These are phyloP conservation scores for Cerceris ruficornis DNA, from an alignment of 2,888 invertebrate genomes.

Conservation along the genomic window DNA sequence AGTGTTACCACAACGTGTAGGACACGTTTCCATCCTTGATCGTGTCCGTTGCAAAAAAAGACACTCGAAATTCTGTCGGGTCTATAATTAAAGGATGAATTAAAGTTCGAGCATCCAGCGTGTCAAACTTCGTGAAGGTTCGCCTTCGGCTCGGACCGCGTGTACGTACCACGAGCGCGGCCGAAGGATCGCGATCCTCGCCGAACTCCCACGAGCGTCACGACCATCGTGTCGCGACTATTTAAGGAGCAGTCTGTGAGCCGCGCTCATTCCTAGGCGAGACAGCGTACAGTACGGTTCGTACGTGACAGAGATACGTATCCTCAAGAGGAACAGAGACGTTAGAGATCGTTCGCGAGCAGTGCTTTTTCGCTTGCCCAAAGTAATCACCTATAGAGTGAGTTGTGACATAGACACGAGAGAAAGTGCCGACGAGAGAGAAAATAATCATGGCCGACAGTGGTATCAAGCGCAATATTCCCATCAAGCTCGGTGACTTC, in stretches of 20 bases:
- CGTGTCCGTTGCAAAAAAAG: not conserved
- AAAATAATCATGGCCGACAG: constrained; percentile 89
- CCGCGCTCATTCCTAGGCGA: constrained; percentile 75
- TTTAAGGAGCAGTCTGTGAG: constrained; percentile 77
- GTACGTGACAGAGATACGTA: constrained; percentile 25
- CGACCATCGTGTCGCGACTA: constrained; percentile 67
- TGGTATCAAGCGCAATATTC: constrained; percentile 93
- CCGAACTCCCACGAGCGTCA: constrained; percentile 68
- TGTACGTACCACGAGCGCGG: constrained; percentile 27
- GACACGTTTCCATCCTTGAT: not conserved
- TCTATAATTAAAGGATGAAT: constrained; percentile 22
- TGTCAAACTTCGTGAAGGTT: constrained; percentile 32
- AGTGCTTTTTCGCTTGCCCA: constrained; percentile 28
- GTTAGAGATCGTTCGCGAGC: constrained; percentile 27
- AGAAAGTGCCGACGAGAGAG: constrained; percentile 33
- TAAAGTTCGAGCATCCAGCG: constrained; percentile 1
- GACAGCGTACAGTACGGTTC: constrained; percentile 43
- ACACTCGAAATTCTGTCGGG: constrained; percentile 2
- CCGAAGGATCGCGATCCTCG: constrained; percentile 40
- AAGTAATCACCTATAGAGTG: constrained; percentile 34
- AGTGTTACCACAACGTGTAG: no score
- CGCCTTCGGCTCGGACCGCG: constrained; percentile 40
- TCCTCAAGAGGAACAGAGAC: not conserved
- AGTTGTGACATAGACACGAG: constrained; percentile 42
- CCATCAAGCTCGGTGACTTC: constrained; percentile 96